These are phyloP conservation scores for Neotoma lepida DNA, from an alignment of 2,113 vertebrate genomes.

Conservation along the genomic window DNA sequence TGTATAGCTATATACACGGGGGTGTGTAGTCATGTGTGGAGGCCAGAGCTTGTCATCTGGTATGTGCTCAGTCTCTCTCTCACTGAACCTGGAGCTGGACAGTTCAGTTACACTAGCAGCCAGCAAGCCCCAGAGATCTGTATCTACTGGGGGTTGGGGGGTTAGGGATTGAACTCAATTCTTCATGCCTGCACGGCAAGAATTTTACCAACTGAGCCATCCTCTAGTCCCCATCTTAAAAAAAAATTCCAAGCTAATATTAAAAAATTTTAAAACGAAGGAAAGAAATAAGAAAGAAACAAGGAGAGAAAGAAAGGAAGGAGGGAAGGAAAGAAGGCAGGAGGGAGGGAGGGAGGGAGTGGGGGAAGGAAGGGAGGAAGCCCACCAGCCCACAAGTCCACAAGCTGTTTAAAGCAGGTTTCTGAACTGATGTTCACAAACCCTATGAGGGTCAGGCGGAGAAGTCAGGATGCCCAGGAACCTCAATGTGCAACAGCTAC, in stretches of 20 bases:
- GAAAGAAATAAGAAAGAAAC: background rate
- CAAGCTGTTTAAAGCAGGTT: background rate
- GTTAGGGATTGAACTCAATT: background rate
- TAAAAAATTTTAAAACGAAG: background rate
- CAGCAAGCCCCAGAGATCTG: background rate
- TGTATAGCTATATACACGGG: background rate
- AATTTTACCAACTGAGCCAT: background rate
- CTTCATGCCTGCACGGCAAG: background rate
- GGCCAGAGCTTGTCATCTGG: background rate
- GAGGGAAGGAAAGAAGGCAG: too few species aligned
- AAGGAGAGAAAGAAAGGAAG: too few species aligned
- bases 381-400: background rate
- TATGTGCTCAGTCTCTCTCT: background rate
- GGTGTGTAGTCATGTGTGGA: background rate
- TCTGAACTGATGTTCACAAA: conserved; percentile 27
- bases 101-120: background rate
- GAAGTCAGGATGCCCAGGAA: background rate
- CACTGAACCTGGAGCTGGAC: background rate
- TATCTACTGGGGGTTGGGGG: background rate
- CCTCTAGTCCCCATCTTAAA: background rate
- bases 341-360: too few species aligned
- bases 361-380: fast-evolving
- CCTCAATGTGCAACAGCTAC: background rate
- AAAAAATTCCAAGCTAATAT: background rate
- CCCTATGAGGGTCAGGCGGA: background rate